phyloP scores from a whole-genome alignment of 2,113 vertebrate genomes.

The Peromyscus polionotus region DNA sequence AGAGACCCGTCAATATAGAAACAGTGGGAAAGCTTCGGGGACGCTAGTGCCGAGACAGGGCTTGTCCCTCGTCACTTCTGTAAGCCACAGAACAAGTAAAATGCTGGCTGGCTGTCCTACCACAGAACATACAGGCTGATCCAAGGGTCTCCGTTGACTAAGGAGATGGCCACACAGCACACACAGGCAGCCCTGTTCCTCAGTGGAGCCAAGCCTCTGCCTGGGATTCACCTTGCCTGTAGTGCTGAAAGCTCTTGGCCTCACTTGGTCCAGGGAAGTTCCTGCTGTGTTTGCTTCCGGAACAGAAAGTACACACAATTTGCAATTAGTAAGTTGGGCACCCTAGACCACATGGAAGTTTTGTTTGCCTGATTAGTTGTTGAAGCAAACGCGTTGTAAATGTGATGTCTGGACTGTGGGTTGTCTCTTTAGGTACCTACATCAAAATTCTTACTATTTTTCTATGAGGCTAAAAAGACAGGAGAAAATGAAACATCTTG shows the following conservation, averaged over 20 bases:
- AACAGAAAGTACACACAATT: neutral
- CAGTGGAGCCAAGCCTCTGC: neutral
- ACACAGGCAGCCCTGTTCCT: neutral
- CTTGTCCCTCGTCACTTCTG: neutral
- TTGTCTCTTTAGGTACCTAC: neutral
- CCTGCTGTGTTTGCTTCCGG: neutral
- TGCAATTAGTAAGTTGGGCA: neutral
- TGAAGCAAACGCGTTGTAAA: neutral
- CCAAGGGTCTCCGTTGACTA: neutral
- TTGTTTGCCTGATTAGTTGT: neutral
- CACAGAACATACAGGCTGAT: neutral
- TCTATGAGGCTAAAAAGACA: neutral
- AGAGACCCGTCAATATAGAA: neutral
- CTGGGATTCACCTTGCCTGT: neutral
- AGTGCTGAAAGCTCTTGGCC: neutral
- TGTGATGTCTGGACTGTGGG: neutral
- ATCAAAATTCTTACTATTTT: neutral
- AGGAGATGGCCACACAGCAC: neutral
- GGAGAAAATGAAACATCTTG: neutral
- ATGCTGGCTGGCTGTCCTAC: neutral
- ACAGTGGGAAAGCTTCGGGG: neutral
- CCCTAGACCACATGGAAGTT: neutral
- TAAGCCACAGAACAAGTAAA: neutral
- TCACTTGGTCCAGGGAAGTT: no score
- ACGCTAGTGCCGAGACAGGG: neutral